phyloP scores from a whole-genome alignment of 2,888 invertebrate genomes.

The Sphecodes monilicornis region DNA sequence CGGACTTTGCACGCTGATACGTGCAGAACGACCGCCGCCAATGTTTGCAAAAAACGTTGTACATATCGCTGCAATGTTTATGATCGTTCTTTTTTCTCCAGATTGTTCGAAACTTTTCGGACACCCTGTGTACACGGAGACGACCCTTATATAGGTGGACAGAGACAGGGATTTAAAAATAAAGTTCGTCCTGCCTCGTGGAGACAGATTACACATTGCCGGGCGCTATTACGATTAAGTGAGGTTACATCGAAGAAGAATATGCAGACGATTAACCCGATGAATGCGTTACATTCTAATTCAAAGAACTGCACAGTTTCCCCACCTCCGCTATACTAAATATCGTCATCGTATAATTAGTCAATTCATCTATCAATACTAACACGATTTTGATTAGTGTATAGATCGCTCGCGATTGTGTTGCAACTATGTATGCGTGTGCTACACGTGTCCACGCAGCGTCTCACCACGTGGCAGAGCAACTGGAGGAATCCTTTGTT shows the following conservation, averaged over 20 bases:
- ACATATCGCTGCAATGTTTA: background rate
- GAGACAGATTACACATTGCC: slow-evolving; percentile 33
- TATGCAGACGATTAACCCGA: slow-evolving; percentile 47
- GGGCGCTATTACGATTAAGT: slow-evolving; percentile 53
- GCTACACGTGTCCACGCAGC: background rate
- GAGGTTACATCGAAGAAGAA: slow-evolving; percentile 69
- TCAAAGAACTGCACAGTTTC: slow-evolving; percentile 40
- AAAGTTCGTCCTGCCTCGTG: slow-evolving; percentile 50
- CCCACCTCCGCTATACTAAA: slow-evolving; percentile 37
- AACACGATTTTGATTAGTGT: slow-evolving; percentile 43
- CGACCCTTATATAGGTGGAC: slow-evolving; percentile 7
- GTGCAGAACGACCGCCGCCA: background rate
- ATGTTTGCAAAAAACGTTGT: slow-evolving; percentile 9
- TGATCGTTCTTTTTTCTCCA: background rate
- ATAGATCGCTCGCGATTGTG: background rate
- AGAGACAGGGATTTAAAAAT: slow-evolving; percentile 55
- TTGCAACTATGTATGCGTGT: no score
- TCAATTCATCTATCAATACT: slow-evolving; percentile 45
- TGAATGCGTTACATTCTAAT: slow-evolving; percentile 42
- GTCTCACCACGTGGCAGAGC: background rate
- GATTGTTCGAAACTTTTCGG: background rate
- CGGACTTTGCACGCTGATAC: slow-evolving; percentile 14
- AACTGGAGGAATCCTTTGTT: background rate
- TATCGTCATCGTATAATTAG: slow-evolving; percentile 46
- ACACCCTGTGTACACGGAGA: slow-evolving; percentile 23